These are phyloP conservation scores for Trissolcus japonicus DNA, from an alignment of 2,888 invertebrate species.

Conservation along the genomic window DNA sequence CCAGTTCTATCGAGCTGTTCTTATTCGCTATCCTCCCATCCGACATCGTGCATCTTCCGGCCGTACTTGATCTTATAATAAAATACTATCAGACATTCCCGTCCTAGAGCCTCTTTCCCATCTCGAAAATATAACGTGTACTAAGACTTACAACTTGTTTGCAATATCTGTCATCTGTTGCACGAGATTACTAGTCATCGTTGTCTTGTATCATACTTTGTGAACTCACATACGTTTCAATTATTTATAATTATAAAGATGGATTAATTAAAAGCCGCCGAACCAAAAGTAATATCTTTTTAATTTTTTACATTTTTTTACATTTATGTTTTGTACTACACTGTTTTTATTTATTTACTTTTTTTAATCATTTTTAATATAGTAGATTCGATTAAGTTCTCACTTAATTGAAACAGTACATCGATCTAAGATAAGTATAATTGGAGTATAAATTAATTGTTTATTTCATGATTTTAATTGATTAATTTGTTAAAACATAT, in stretches of 20 bases:
- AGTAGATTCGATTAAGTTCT: too few species aligned
- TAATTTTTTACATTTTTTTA: too few species aligned
- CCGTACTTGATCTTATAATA: slow-evolving; percentile 63
- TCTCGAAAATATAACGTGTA: slow-evolving; percentile 52
- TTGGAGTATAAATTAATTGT: too few species aligned
- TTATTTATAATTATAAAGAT: slow-evolving; percentile 27
- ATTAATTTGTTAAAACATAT: not conserved
- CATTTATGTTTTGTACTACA: too few species aligned
- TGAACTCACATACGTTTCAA: slow-evolving; percentile 49
- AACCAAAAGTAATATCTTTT: too few species aligned
- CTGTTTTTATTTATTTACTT: too few species aligned
- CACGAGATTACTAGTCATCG: slow-evolving; percentile 52
- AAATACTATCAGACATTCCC: slow-evolving; percentile 60
- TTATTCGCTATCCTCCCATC: slow-evolving; percentile 55
- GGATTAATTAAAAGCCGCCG: too few species aligned
- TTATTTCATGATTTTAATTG: too few species aligned
- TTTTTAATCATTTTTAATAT: too few species aligned
- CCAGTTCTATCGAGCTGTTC: slow-evolving; percentile 55
- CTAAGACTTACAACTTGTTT: slow-evolving; percentile 42
- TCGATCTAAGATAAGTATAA: too few species aligned
- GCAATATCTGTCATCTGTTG: slow-evolving; percentile 56
- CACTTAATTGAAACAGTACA: too few species aligned
- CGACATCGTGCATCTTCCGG: slow-evolving; percentile 51
- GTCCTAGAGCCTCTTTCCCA: slow-evolving; percentile 58
- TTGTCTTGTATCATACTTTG: slow-evolving; percentile 45